A percentile compares a stretch with the other conserved stretches of the same genome.
phyloP scores from a whole-genome alignment of 1,140 invertebrate genomes.

The Ditylenchus dipsaci region DNA sequence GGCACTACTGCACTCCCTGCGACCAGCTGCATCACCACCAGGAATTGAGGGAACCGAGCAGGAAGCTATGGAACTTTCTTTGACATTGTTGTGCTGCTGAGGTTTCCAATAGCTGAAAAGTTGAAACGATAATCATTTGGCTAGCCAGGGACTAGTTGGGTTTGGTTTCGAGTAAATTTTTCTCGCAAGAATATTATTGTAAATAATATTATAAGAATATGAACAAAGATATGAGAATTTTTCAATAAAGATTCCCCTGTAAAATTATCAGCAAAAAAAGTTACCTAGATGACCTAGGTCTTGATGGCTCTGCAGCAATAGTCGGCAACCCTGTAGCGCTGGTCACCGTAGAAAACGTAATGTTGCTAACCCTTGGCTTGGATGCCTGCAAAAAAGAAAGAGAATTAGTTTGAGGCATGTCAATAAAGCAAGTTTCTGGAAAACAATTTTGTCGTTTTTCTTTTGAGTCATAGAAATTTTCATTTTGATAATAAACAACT shows the following conservation, averaged over 20 bases:
- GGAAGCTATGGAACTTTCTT: background rate
- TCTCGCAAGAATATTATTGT: too few relatives aligned
- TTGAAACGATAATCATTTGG: too few relatives aligned
- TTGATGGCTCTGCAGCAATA: conserved; percentile 55
- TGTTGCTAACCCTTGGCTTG: conserved; percentile 55
- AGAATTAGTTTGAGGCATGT: background rate
- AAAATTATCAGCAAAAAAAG: conserved; percentile 3
- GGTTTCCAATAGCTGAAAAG: conserved; percentile 10
- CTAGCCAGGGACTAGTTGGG: too few relatives aligned
- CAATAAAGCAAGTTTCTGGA: background rate
- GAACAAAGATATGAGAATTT: too few relatives aligned
- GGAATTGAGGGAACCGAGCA: background rate
- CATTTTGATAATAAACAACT: too few relatives aligned
- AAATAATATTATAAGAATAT: too few relatives aligned
- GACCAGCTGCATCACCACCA: conserved; percentile 1
- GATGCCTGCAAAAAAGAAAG: conserved; percentile 45
- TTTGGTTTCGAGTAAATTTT: too few relatives aligned
- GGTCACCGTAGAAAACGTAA: conserved; percentile 57
- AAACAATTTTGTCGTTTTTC: background rate
- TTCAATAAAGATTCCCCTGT: too few relatives aligned
- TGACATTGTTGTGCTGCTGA: background rate
- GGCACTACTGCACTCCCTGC: too few relatives aligned
- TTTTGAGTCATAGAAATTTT: background rate
- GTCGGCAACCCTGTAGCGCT: conserved; percentile 54
- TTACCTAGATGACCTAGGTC: conserved; percentile 51